Base-by-base conservation (phyloP, 2,113 vertebrate species). In the Hirundichthys speculiger region DNA sequence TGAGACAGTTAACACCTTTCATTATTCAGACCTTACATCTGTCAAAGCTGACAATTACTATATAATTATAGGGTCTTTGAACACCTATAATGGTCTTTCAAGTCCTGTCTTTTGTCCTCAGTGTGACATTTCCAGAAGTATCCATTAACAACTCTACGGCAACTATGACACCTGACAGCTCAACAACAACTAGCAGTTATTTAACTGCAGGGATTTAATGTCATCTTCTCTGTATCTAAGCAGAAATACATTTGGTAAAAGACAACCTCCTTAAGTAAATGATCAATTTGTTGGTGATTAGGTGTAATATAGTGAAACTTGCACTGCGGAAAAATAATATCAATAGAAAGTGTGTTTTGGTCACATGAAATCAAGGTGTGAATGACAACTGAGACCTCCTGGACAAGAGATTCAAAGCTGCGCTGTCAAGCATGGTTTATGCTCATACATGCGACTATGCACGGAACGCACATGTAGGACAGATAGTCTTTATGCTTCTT, bases 21-120 rank as follows among this genome's bases (percentile, higher is more conserved):
- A 86, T 87, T 83, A 89, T 73, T 80, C 49, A 65, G 65, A 62
- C 66, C 79, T 82, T 83, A 87, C 87, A 89, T 85, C 79, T 86
- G 85, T 80, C 80, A 47, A 38, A 40, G 50, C 21, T 42, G 25
- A 62, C 69, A 51, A 59, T 80, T 34, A 50, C 47, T 62, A 66
- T 69, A 27, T 80, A 62, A 88, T 86, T 77, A 85, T 43, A 54
- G 30, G 63, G 57, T 56, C 54, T 80, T 79, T 75, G 78, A 73
- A 59, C 49, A 3, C 24, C 55, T 65, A 73, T 80, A 80, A 82
- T 82, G 50, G 54, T 34, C 54, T 79, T 62, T 79, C 41, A 79
- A 59, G 53, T 68, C 63, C 24, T 27, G 25, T 59, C 83, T 67
- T 84, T 84, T 88, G 82, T 88, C 75, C 73, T 62, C 56, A 39